Conservation (phyloP, 1,140 invertebrate species). For the Zeugodacus cucurbitae region DNA sequence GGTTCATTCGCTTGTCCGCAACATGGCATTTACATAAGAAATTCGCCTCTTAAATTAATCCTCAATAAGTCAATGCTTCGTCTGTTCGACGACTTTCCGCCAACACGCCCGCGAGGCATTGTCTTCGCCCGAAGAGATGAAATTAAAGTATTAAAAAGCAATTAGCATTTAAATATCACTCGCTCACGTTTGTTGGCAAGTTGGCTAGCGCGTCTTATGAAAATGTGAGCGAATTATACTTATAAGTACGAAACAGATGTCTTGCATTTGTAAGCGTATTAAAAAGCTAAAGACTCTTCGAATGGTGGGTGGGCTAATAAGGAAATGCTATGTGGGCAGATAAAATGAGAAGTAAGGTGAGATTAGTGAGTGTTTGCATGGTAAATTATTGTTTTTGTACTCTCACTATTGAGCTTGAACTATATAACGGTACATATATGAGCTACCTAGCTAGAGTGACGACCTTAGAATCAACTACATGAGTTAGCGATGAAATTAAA, state of each 20-base stretch:
- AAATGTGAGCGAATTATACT: constrained; percentile 41
- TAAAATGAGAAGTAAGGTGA: background rate
- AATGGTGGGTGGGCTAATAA: background rate
- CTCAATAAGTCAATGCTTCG: constrained; percentile 58
- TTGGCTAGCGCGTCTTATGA: background rate
- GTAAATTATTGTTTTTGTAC: too few relatives aligned
- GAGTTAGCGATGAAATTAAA: too few relatives aligned
- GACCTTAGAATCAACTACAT: too few relatives aligned
- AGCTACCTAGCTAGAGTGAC: too few relatives aligned
- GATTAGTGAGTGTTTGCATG: too few relatives aligned
- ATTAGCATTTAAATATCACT: constrained; percentile 61
- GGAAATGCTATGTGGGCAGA: background rate
- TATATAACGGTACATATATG: too few relatives aligned
- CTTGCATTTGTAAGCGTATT: constrained; percentile 21
- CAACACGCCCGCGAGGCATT: background rate
- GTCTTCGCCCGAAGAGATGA: constrained; percentile 40
- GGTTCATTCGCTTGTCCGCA: background rate
- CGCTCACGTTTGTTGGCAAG: background rate
- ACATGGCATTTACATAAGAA: constrained; percentile 61
- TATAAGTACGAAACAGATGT: constrained; percentile 45
- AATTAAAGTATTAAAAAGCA: constrained; percentile 65
- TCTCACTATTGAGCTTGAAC: too few relatives aligned
- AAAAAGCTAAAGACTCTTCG: background rate
- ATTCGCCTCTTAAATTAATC: constrained; percentile 66
- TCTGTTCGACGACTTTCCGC: background rate